Percentiles rank a stretch among this genome's conserved stretches.
Evolutionary conservation across 2,113 vertebrate genomes (phyloP).

Genomic region (Gyps fulvus): DNA sequence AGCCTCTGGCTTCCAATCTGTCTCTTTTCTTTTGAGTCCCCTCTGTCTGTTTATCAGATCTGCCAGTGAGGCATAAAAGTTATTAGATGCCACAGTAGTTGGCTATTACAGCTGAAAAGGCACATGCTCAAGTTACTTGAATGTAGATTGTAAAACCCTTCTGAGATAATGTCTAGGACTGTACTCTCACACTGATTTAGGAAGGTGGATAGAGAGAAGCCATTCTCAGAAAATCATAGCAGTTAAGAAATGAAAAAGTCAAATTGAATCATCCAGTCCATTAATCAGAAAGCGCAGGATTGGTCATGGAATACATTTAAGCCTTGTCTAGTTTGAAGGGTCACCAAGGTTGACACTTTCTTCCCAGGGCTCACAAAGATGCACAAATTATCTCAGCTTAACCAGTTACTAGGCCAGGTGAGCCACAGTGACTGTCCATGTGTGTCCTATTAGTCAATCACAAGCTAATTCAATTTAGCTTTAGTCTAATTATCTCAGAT

Average conservation of each 20-base stretch:
- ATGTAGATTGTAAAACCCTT: neutral
- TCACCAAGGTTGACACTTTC: neutral
- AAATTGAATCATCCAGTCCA: neutral
- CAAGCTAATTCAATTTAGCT: conserved; percentile 14
- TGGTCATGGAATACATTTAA: neutral
- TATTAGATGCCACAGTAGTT: neutral
- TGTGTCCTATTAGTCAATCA: neutral
- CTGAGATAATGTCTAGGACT: neutral
- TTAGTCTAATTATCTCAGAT: conserved; percentile 4
- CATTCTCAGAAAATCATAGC: neutral
- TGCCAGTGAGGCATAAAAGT: neutral
- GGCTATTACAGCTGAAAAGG: neutral
- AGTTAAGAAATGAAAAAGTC: neutral
- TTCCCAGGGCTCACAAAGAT: neutral
- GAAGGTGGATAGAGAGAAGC: neutral
- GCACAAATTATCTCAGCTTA: neutral
- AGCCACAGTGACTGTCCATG: neutral
- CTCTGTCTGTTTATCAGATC: neutral
- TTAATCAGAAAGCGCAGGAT: neutral
- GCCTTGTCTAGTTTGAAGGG: neutral
- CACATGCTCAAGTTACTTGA: neutral
- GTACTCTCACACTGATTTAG: neutral
- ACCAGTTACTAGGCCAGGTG: neutral
- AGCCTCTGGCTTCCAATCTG: neutral
- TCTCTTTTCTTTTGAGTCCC: neutral